Evolutionary conservation across 2,113 vertebrate genomes (phyloP).

Genomic region (Passer montanus): DNA sequence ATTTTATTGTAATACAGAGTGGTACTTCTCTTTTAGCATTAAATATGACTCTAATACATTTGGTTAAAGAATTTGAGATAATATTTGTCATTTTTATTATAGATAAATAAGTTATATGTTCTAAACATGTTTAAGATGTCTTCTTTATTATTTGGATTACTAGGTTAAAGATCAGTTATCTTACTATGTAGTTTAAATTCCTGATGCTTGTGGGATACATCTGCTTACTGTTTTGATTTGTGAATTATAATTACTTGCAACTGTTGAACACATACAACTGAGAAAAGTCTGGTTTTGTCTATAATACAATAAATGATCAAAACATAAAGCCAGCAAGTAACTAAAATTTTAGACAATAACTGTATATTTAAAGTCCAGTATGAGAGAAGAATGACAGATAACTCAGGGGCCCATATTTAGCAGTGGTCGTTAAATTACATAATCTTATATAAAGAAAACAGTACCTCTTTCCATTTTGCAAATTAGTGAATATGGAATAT

Average conservation of each 20-base stretch:
- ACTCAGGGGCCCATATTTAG: not conserved
- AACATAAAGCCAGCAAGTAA: not conserved
- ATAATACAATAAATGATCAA: not conserved
- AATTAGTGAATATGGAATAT: not conserved
- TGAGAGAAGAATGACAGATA: constrained; percentile 3
- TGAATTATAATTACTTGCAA: constrained; percentile 26
- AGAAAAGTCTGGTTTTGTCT: not conserved
- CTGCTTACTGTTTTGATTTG: constrained; percentile 32
- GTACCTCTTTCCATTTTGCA: constrained; percentile 8
- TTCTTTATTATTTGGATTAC: not conserved
- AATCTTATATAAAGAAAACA: not conserved
- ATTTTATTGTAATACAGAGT: not conserved
- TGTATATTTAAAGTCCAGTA: not conserved
- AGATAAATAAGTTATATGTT: not conserved
- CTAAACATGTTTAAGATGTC: not conserved
- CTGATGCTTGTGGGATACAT: not conserved
- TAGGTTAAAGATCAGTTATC: not conserved
- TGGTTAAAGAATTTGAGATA: not conserved
- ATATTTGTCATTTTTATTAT: not conserved
- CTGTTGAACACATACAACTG: not conserved
- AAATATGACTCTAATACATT: not conserved
- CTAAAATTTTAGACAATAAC: not conserved
- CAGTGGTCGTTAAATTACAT: not conserved
- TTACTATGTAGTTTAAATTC: not conserved
- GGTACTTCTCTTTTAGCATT: not conserved